Base-by-base conservation (phyloP, 2,888 invertebrate species). In the Aleiodes testaceus region DNA sequence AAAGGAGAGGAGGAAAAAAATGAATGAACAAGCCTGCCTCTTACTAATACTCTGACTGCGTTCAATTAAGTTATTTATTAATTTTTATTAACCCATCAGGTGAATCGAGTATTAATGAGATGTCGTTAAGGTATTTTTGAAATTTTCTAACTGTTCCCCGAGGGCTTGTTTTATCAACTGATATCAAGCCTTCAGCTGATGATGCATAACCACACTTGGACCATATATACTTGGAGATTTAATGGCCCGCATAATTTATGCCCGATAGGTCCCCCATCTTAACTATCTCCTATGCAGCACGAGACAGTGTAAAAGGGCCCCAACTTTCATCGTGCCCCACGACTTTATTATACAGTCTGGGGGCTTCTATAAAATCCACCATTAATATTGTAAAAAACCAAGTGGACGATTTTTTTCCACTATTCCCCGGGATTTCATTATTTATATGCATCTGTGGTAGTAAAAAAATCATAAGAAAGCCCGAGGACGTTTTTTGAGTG, bases 241-340 rank as follows among this genome's bases (percentile, higher is more conserved):
- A 84, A 84, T 82, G 81, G 80, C 77, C 76, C 76, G 82, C 80
- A 82, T 84, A 83, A 84, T 85, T 83, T 84, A 83, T 84, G 78
- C 79, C 73, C 79, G 79, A 80, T 82, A 78, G 78, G 77, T 12
- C 9, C 78, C 72, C 78, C 72, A 75, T 75, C 78, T 80, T 75
- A 75, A 76, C 78, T 73, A 75, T 78, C 77, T 64, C 26, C 22
- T 70, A 50, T 50, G 49, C 22, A 59, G 50, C 26, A 68, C 49
- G 5, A 36, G 49, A 30, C 47, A 61, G 50, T 22, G 4, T 49
- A 70, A 22, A 53, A 66, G 36, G 53, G 22, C 59, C 26, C n/a
- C 53, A 30, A 49, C 11, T 69, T 69, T 63, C 44, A 52, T 63
- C 69, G 69, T 64, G 69, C 47, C 50, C 75, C 78, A 80, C 80